Evolutionary conservation across 1,140 invertebrate genomes (phyloP).

Genomic region (Penaeus chinensis): DNA sequence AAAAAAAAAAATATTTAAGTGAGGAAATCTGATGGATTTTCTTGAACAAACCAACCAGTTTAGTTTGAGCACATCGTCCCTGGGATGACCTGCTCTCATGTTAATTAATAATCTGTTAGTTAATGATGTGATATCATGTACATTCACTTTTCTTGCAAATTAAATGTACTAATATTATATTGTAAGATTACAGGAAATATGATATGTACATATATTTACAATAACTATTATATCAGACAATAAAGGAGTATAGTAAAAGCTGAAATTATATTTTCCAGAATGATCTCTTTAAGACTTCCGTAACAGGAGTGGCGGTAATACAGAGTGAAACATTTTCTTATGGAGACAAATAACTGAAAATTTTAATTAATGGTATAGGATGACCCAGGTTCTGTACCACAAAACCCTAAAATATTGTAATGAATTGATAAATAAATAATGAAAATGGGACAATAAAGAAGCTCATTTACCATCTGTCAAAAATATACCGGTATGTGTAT

Average conservation of each 20-base stretch:
- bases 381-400: no score
- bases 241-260: conserved; percentile 19
- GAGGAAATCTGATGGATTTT: no score
- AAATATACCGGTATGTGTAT: neutral
- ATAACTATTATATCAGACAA: conserved; percentile 2
- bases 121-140: conserved; percentile 25
- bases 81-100: neutral
- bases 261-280: conserved; percentile 30
- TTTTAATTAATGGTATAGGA: no score
- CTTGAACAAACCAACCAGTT: neutral
- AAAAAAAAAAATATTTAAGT: neutral
- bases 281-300: neutral
- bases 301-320: neutral
- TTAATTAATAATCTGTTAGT: neutral
- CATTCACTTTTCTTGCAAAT: conserved; percentile 7
- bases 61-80: neutral
- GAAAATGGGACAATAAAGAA: no score
- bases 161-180: conserved; percentile 23
- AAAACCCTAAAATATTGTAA: neutral
- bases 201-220: conserved; percentile 23
- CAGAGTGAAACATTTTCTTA: neutral
- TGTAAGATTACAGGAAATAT: conserved; percentile 7
- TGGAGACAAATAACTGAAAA: neutral
- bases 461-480: neutral
- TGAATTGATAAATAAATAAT: conserved; percentile 2